A percentile compares a stretch with the other conserved stretches of the same genome.
phyloP scores from a whole-genome alignment of 2,888 invertebrate genomes.

The Scaptomyza flava region DNA sequence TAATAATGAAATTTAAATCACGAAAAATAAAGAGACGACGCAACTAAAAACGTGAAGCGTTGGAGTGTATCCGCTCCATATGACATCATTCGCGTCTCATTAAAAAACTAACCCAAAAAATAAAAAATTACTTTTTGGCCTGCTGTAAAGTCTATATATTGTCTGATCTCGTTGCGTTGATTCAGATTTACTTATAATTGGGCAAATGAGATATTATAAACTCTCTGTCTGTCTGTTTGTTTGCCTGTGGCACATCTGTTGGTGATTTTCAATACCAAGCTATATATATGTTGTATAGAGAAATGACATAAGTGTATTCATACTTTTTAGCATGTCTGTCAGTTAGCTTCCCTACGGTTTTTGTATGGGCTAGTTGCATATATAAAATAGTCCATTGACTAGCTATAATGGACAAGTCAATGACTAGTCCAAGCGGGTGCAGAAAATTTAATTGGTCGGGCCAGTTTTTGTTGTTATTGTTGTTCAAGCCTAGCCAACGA shows the following conservation, averaged over 20 bases:
- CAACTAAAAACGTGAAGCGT: conserved; percentile 54
- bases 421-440: too few relatives aligned
- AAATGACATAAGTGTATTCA: conserved; percentile 1
- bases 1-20: conserved; percentile 65
- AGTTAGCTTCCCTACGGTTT: too few relatives aligned
- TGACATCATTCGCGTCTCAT: conserved; percentile 66
- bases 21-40: conserved; percentile 28
- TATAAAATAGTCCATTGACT: too few relatives aligned
- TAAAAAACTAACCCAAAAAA: conserved; percentile 35
- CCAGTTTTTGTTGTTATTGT: too few relatives aligned
- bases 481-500: too few relatives aligned
- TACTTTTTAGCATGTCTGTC: conserved; percentile 8
- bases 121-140: conserved; percentile 15
- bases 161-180: conserved; percentile 15
- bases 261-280: conserved; percentile 5
- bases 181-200: conserved; percentile 39
- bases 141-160: conserved; percentile 13
- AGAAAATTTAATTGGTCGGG: too few relatives aligned
- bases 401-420: too few relatives aligned
- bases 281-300: conserved; percentile 20
- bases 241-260: conserved; percentile 55
- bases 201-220: conserved; percentile 28
- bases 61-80: conserved; percentile 65
- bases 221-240: conserved; percentile 12
- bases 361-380: too few relatives aligned